These are phyloP conservation scores for Setipinna tenuifilis DNA, from an alignment of 2,797 vertebrate genomes.

Conservation along the genomic window DNA sequence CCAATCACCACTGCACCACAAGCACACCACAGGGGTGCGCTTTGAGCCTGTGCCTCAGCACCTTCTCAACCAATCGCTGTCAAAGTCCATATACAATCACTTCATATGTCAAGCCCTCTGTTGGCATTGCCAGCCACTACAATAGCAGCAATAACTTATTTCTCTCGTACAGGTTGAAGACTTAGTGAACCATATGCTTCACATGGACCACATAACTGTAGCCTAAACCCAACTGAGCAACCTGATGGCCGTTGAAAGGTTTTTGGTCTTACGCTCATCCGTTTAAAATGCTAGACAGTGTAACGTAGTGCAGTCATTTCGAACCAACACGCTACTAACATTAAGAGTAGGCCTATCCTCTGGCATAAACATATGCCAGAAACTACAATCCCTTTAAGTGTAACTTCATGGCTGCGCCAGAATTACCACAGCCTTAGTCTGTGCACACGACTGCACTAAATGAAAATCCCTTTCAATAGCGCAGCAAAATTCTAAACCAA, in stretches of 20 bases:
- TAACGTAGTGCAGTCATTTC: background rate
- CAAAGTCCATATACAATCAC: slow-evolving; percentile 11
- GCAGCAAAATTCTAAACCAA: background rate
- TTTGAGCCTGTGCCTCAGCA: slow-evolving; percentile 4
- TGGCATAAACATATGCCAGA: slow-evolving; percentile 23
- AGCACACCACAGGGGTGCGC: background rate
- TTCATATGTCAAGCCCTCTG: slow-evolving; percentile 13
- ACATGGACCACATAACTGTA: background rate
- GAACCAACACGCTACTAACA: background rate
- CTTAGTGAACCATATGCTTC: background rate
- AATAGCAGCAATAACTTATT: slow-evolving; percentile 24
- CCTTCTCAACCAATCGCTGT: slow-evolving; percentile 6
- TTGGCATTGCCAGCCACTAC: slow-evolving; percentile 10
- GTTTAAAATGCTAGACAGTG: background rate
- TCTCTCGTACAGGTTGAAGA: background rate
- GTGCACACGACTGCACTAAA: background rate
- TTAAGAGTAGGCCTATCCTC: background rate
- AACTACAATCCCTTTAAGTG: slow-evolving; percentile 24
- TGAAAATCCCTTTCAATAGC: background rate
- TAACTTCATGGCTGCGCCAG: slow-evolving; percentile 2
- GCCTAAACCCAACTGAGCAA: background rate
- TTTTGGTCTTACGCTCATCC: background rate
- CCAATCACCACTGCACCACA: slow-evolving; percentile 7
- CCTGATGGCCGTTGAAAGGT: background rate
- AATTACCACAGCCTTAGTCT: background rate